These are phyloP conservation scores for Cichlasoma orientale DNA, from an alignment of 2,797 vertebrate genomes.

Conservation along the genomic window DNA sequence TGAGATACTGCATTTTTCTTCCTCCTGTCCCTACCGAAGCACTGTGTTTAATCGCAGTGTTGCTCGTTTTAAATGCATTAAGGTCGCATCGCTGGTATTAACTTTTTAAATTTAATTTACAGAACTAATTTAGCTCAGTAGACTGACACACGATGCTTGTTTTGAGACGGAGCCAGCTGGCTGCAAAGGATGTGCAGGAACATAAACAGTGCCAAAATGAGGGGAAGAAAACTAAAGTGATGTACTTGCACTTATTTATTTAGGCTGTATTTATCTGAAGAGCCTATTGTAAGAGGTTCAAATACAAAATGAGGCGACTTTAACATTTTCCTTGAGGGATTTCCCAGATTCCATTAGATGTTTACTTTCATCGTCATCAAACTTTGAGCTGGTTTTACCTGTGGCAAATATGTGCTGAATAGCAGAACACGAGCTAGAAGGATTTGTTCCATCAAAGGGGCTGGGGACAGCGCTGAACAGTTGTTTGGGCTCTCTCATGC, in stretches of 20 bases:
- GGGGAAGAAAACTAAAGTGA: neutral
- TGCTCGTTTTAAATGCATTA: conserved; percentile 23
- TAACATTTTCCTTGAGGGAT: neutral
- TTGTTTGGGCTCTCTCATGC: conserved; percentile 43
- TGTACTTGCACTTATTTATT: conserved; percentile 8
- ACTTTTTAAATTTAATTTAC: conserved; percentile 9
- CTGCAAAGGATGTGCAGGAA: neutral
- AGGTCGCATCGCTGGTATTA: conserved; percentile 8
- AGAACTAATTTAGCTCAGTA: conserved; percentile 6
- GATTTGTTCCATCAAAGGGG: neutral
- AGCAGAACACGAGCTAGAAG: neutral
- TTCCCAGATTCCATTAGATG: conserved; percentile 39
- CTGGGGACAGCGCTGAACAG: neutral
- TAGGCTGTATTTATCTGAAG: neutral
- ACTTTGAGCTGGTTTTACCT: conserved; percentile 17
- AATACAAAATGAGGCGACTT: conserved; percentile 12
- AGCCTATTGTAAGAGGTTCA: neutral
- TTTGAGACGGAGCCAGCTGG: conserved; percentile 5
- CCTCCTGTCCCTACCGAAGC: neutral
- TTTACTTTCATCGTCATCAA: conserved; percentile 32
- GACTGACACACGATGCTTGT: neutral
- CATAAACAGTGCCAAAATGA: neutral
- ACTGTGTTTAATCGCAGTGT: conserved; percentile 8
- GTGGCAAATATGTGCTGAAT: conserved; percentile 20
- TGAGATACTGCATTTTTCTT: neutral